phyloP scores from a whole-genome alignment of 2,113 vertebrate species.

The Mola mola region DNA sequence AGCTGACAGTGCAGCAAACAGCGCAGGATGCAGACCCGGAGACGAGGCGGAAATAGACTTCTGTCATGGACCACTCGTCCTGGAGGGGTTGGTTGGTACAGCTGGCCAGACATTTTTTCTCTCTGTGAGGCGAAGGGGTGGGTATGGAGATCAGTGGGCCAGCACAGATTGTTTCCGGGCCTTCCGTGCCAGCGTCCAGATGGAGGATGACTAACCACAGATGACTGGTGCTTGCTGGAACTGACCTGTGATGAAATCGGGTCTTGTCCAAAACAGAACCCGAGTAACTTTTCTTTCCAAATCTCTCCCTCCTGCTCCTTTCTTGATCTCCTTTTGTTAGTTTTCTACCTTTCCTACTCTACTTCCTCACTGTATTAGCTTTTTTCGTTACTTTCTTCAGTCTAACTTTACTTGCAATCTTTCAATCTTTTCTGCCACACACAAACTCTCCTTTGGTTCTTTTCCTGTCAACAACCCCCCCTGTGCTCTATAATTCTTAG shows the following conservation, averaged over 20 bases:
- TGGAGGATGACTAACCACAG: constrained; percentile 45
- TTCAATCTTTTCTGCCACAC: neutral
- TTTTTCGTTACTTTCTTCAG: neutral
- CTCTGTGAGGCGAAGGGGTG: neutral
- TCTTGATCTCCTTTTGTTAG: neutral
- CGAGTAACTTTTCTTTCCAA: constrained; percentile 8
- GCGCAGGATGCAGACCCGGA: constrained; percentile 13
- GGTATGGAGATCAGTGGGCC: constrained; percentile 16
- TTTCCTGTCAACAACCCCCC: neutral
- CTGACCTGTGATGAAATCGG: constrained; percentile 37
- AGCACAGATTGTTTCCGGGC: constrained; percentile 49
- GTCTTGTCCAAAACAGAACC: constrained; percentile 30
- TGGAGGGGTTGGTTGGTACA: constrained; percentile 6
- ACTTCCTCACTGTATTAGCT: neutral
- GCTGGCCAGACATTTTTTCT: constrained; percentile 35
- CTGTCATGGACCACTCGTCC: constrained; percentile 18
- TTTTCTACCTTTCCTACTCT: neutral
- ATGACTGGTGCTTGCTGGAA: constrained; percentile 50
- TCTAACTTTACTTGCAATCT: neutral
- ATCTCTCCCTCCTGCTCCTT: neutral
- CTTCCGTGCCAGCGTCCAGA: constrained; percentile 44
- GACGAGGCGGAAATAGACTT: constrained; percentile 24
- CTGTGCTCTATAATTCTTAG: too few species aligned
- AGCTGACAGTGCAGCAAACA: neutral
- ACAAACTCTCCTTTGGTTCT: neutral